Percentiles rank a stretch among this genome's conserved stretches.
These are phyloP conservation scores for Cephus rjabovi DNA, from an alignment of 2,888 invertebrate genomes.

Conservation along the genomic window DNA sequence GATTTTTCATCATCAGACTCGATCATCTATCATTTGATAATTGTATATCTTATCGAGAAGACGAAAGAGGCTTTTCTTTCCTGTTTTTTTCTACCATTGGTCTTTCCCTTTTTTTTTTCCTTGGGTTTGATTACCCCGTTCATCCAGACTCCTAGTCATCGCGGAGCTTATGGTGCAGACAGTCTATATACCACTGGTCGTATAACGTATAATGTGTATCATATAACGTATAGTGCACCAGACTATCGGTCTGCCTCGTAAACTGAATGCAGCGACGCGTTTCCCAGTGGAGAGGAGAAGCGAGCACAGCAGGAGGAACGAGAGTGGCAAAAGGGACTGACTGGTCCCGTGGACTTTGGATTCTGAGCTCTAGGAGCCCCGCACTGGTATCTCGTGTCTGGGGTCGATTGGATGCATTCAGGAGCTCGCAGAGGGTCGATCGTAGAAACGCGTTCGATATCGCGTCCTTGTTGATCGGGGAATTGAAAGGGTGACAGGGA, in stretches of 20 bases:
- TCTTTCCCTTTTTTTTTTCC: not conserved
- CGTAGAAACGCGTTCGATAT: not conserved
- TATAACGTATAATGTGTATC: constrained; percentile 23
- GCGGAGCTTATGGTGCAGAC: not conserved
- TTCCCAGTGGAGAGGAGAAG: not conserved
- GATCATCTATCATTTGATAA: not conserved
- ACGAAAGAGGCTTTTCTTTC: not conserved
- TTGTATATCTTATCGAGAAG: not conserved
- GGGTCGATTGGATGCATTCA: not conserved
- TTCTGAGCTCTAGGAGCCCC: not conserved
- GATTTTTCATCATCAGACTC: not conserved
- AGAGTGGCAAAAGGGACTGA: not conserved
- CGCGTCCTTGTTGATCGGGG: not conserved
- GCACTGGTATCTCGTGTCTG: not conserved
- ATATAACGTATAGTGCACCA: constrained; percentile 50
- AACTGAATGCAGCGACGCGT: constrained; percentile 50
- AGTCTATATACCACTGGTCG: constrained; percentile 47
- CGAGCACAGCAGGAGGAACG: not conserved
- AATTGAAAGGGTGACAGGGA: not conserved
- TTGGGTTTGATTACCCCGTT: not conserved
- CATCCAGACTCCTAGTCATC: not conserved
- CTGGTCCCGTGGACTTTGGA: not conserved
- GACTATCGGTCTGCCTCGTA: constrained; percentile 60
- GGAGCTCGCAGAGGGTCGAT: not conserved
- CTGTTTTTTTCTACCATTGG: not conserved